Evolutionary conservation across 64 coral and sea anemone genomes (phyloP).

Genomic region (Stichodactyla helianthus): DNA sequence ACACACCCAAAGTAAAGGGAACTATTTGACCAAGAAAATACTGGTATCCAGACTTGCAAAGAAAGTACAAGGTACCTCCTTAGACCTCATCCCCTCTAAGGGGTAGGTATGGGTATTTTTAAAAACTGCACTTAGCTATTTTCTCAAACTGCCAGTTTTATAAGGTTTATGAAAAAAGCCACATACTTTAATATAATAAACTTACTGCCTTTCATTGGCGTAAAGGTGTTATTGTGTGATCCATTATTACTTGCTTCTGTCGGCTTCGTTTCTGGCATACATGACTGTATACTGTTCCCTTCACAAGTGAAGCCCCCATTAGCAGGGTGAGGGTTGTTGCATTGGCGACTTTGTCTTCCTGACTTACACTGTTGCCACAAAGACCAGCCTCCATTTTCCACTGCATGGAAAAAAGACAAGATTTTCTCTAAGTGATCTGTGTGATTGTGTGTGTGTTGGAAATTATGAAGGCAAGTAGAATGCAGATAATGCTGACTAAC

Average conservation of each 20-base stretch:
- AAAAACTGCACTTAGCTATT: too few species aligned
- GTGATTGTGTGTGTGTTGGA: not conserved
- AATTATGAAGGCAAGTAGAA: too few species aligned
- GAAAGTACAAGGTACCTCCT: too few species aligned
- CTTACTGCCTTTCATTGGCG: constrained; percentile 22
- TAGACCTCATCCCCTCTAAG: too few species aligned
- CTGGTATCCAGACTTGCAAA: too few species aligned
- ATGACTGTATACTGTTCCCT: not conserved
- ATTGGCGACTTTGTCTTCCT: constrained; percentile 29
- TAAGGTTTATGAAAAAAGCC: too few species aligned
- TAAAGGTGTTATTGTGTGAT: not conserved
- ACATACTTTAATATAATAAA: not conserved
- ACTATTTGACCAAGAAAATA: too few species aligned
- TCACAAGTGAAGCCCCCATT: constrained; percentile 41
- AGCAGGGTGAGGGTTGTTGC: constrained; percentile 31
- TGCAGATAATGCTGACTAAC: too few species aligned
- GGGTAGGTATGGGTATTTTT: too few species aligned
- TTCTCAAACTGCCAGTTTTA: too few species aligned
- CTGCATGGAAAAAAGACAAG: not conserved
- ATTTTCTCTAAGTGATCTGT: not conserved
- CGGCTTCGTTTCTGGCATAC: not conserved
- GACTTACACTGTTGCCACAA: constrained; percentile 36
- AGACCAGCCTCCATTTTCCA: constrained; percentile 53
- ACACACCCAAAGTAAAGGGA: too few species aligned
- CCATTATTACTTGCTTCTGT: not conserved